Evolutionary conservation across 2,113 vertebrate genomes (phyloP).

Genomic region (Apus apus): DNA sequence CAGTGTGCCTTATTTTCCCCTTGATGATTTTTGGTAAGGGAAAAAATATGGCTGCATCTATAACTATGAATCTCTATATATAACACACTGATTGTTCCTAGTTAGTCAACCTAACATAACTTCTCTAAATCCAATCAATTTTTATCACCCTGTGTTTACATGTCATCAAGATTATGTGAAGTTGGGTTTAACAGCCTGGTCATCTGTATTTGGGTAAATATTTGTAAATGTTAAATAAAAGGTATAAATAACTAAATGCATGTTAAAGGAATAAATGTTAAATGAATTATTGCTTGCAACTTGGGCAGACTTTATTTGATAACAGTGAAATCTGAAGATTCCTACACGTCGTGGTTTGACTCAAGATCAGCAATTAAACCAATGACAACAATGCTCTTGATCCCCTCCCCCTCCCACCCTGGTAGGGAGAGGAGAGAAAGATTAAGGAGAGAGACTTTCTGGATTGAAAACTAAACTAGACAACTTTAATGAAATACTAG

Average conservation of each 20-base stretch:
- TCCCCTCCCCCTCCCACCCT: no score
- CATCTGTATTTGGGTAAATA: not conserved
- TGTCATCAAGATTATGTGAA: not conserved
- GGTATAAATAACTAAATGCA: not conserved
- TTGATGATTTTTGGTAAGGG: conserved; percentile 18
- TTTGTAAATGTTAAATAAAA: not conserved
- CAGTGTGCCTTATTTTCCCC: conserved; percentile 10
- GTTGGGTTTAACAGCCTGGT: not conserved
- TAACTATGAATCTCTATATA: not conserved
- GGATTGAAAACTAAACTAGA: no score
- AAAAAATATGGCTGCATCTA: not conserved
- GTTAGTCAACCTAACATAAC: not conserved
- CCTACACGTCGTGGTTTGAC: no score
- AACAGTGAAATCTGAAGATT: not conserved
- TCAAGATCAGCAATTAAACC: no score
- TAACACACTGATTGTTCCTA: not conserved
- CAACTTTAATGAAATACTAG: no score
- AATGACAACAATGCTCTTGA: no score
- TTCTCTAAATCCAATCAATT: not conserved
- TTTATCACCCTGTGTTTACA: not conserved
- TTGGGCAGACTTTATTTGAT: not conserved
- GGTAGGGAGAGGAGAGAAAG: no score
- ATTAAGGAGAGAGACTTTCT: no score
- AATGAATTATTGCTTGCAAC: not conserved
- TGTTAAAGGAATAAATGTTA: not conserved